phyloP scores from a whole-genome alignment of 1,140 invertebrate genomes.

The Drepana arcuata region DNA sequence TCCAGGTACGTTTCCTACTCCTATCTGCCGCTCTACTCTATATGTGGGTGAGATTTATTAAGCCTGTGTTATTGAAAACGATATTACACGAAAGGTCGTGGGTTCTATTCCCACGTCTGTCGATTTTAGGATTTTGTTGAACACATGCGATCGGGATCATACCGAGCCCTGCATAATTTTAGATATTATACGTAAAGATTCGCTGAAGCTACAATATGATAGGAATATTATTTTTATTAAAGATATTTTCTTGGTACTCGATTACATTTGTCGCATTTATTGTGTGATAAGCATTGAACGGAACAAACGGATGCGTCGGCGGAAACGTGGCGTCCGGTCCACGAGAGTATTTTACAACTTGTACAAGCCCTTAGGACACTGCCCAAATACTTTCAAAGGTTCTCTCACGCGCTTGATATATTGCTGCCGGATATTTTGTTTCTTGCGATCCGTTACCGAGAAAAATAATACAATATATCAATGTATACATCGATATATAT shows the following conservation, averaged over 20 bases:
- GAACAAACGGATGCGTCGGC: slow-evolving; percentile 13
- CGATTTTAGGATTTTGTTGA: too few relatives aligned
- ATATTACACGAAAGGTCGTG: too few relatives aligned
- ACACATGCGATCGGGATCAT: too few relatives aligned
- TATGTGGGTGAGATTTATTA: too few relatives aligned
- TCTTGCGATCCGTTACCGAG: slow-evolving; percentile 10
- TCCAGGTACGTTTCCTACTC: slow-evolving; percentile 18
- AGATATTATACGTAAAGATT: too few relatives aligned
- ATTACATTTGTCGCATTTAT: not conserved
- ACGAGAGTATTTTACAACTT: slow-evolving; percentile 15
- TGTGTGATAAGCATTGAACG: slow-evolving; percentile 1
- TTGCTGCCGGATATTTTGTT: slow-evolving; percentile 22
- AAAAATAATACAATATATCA: slow-evolving; percentile 10
- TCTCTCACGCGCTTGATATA: slow-evolving; percentile 19
- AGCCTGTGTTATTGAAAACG: too few relatives aligned
- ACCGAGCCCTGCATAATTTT: too few relatives aligned
- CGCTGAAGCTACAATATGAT: not conserved
- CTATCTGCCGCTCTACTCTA: too few relatives aligned
- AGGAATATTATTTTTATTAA: slow-evolving; percentile 3
- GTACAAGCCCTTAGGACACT: slow-evolving; percentile 18
- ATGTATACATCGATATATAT: too few relatives aligned
- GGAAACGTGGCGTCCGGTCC: slow-evolving; percentile 22
- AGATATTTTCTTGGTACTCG: not conserved
- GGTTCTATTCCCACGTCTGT: too few relatives aligned
- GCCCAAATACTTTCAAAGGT: slow-evolving; percentile 22